These are phyloP conservation scores for Brachionus manjavacas DNA, from an alignment of 1,140 invertebrate species.

Conservation along the genomic window DNA sequence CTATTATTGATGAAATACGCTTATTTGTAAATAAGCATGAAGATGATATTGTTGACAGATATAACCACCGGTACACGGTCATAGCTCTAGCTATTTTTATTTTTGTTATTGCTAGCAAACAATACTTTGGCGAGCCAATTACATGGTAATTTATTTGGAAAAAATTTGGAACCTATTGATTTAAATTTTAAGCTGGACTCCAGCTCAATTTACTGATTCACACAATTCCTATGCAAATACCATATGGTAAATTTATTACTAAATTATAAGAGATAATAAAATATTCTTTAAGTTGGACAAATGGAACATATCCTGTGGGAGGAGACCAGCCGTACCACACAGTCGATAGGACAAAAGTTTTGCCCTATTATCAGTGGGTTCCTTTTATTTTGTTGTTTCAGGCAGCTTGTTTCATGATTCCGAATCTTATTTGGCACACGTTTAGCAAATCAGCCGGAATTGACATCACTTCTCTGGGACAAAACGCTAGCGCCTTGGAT, in stretches of 20 bases:
- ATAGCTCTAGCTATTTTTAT: constrained; percentile 60
- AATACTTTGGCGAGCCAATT: constrained; percentile 74
- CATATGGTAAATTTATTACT: constrained; percentile 81
- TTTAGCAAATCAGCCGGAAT: constrained; percentile 42
- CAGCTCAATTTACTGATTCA: constrained; percentile 55
- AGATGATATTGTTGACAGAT: constrained; percentile 61
- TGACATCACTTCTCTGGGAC: constrained; percentile 45
- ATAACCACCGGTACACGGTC: constrained; percentile 61
- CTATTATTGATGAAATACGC: neutral
- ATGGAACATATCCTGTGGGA: constrained; percentile 27
- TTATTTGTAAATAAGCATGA: constrained; percentile 50
- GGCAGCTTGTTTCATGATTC: constrained; percentile 56
- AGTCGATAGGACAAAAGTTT: constrained; percentile 46
- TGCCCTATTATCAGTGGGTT: constrained; percentile 59
- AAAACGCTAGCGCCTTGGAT: constrained; percentile 41
- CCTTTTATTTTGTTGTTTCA: constrained; percentile 56
- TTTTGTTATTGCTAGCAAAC: constrained; percentile 80
- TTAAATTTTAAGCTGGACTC: too few species aligned
- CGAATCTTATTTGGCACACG: constrained; percentile 53
- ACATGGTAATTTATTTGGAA: constrained; percentile 50
- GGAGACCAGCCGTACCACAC: constrained; percentile 39
- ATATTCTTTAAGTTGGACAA: neutral
- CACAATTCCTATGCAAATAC: constrained; percentile 67
- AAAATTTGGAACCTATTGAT: too few species aligned
- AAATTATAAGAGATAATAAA: constrained; percentile 46